Base-by-base conservation (phyloP, 2,888 invertebrate species). In the Stenolophus ochropezus region DNA sequence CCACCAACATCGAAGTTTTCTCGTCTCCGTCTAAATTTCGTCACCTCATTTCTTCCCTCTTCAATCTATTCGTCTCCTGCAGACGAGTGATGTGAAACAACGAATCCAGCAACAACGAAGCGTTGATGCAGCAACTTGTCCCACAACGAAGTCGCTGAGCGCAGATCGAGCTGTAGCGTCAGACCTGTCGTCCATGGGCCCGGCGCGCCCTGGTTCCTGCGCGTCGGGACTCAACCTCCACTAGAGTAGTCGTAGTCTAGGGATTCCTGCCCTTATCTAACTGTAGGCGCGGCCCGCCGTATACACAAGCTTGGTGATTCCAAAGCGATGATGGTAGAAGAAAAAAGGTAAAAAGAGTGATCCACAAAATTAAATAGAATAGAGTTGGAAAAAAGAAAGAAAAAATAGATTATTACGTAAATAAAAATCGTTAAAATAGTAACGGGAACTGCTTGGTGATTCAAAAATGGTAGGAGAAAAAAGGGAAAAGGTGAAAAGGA, bases 101-200 rank as follows among this genome's bases (percentile, higher is more conserved):
- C 33, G 33, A 42, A 42, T 11, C 33, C 33, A 42, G 6, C 11
- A 42, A 76, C 76, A 76, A 76, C 76, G 76, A 76, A 76, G 71
- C 71, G 33, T 71, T 56, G 71, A 33, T 42, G 71, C 71, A 71
- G 71, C 71, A 4, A 47, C 33, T 20, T 56, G 14, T 56, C 18
- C 20, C 6, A 69, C 33, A 69, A 77, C 61, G 49, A 77, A 79
- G 21, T 49, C 33, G 33, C 33, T 71, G 79, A 71, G 79, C 79
- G 79, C 53, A 69, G 51, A 79, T 79, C 79, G 79, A 79, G 71
- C 79, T 79, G 27, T 79, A 79, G 79, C 69, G 79, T 79, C 79
- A 79, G 79, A 71, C 79, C 79, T 79, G 71, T 71, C 79, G 79
- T 79, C 79, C 79, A 79, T 79, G 79, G 27, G 79, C n/a, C 69